Evolutionary conservation across 2,797 vertebrate species (phyloP), one percentile per base, ranked within the genome.

Genomic region (Coccyzus lansbergi): DNA sequence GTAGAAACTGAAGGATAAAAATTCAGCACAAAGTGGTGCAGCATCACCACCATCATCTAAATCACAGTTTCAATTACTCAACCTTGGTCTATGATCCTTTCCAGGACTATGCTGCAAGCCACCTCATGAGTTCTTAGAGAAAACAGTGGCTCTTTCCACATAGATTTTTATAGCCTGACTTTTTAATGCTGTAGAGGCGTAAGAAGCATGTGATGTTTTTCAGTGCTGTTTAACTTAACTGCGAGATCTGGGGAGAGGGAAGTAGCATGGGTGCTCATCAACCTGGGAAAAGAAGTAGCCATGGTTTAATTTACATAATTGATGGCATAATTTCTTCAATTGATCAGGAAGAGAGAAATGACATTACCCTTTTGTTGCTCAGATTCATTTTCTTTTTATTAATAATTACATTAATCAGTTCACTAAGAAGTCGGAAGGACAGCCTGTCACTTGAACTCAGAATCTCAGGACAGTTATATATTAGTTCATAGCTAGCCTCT

Each of bases 311-410:
- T 79, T 83, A 56, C 0, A 1, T 86, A 92, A 86, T 25, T 82
- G 71, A 86, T 93, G 56, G 62, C 36, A 31, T 59, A 79, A 90
- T 94, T 86, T 88, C 59, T 93, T 82, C 83, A 82, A 42, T 13
- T 84, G 40, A 77, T 64, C 44, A 92, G 52, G 52, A 88, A 94
- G 55, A 84, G 53, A 72, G 60, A 86, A n/a, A 59, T 46, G 25
- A 12, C 64, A 86, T 74, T 92, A 80, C n/a, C 59, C 33, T 92
- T 88, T 94, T 68, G 14, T 76, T 0, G 0, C 62, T 88, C 24
- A 70, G 78, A 19, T 92, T 90, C 20, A 85, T 93, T 95, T 96
- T 93, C 75, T 88, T 94, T 94, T 93, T 74, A 58, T 92, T 94
- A 94, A 79, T 56, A 71, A 70, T 90, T 90, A 67, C 60, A 87